Evolutionary conservation across 2,113 vertebrate species (phyloP), one percentile per base, ranked within the genome.

Genomic region (Sakesphorus luctuosus): DNA sequence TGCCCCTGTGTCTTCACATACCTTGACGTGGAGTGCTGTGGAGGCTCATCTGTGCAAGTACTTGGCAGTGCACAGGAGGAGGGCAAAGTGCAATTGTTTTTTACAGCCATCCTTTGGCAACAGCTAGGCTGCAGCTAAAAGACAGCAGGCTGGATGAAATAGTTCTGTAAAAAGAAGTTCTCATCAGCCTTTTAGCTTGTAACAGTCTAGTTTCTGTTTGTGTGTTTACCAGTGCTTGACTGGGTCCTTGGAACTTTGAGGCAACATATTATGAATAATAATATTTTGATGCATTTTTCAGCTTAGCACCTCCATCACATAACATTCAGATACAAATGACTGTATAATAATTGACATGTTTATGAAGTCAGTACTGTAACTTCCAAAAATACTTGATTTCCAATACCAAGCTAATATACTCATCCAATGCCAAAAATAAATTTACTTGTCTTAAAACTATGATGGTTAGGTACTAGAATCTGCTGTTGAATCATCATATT

Each of bases 1-100:
- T 20, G 40, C 80, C 28, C 78, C 21, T 19, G 35, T 35, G 24
- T 35, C 29, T 77, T 47, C 0, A 1, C 36, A 52, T 38, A 81
- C 61, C 76, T 49, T 73, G 26, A 19, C 0, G 0, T 7, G 13
- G 44, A 0, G 2, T 31, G 38, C 35, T 4, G 0, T 5, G 13
- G 62, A 69, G 15, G 14, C 7, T 74, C 1, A 0, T 29, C 26
- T 24, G 33, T n/a, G 36, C 38, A 74, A 83, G 26, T 33, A 29
- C 13, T n/a, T 69, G 44, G 31, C 31, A 56, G 46, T 20, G 14
- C 50, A 59, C 19, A 52, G 35, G 40, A 46, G 36, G 50, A 61
- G 7, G 36, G 24, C 21, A 35, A 29, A 55, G 4, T 21, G 16
- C 31, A 36, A 2, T 18, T 35, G 12, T 56, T 75, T 56, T 43